Percentiles rank a stretch among this genome's conserved stretches.
Evolutionary conservation across 1,140 invertebrate species (phyloP).

Genomic region (Streblospio benedicti): DNA sequence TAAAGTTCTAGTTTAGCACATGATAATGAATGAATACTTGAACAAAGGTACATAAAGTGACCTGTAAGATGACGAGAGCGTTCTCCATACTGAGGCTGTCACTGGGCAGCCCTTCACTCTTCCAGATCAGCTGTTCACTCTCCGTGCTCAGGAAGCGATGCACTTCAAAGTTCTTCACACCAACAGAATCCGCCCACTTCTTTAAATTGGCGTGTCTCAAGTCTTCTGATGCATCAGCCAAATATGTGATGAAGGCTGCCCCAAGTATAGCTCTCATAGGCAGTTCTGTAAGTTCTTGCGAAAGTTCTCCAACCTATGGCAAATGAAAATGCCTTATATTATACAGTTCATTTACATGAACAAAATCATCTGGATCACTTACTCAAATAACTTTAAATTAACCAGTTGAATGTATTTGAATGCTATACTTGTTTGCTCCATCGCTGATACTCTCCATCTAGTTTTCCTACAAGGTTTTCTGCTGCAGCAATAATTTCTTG

Average conservation of each 20-base stretch:
- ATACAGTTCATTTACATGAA: too few relatives aligned
- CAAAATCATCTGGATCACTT: too few relatives aligned
- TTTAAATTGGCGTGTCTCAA: conserved; percentile 53
- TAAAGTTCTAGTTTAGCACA: too few relatives aligned
- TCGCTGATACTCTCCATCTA: conserved; percentile 77
- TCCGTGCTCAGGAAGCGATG: conserved; percentile 65
- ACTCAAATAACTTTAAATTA: too few relatives aligned
- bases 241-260: conserved; percentile 68
- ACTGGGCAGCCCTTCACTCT: conserved; percentile 70
- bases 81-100: conserved; percentile 74
- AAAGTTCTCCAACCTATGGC: conserved; percentile 45
- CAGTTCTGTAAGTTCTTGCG: conserved; percentile 50
- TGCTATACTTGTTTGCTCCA: conserved; percentile 86
- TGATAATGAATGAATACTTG: too few relatives aligned
- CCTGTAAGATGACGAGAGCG: conserved; percentile 68
- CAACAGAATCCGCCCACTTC: conserved; percentile 54
- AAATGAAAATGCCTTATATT: too few relatives aligned
- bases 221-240: conserved; percentile 62
- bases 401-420: too few relatives aligned
- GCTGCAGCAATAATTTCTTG: conserved; percentile 74
- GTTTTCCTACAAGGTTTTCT: conserved; percentile 71
- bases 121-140: conserved; percentile 76
- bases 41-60: too few relatives aligned
- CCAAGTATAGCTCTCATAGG: conserved; percentile 60
- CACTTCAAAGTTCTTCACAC: conserved; percentile 56